phyloP scores from a whole-genome alignment of 2,888 invertebrate genomes.

The Thera obeliscata region DNA sequence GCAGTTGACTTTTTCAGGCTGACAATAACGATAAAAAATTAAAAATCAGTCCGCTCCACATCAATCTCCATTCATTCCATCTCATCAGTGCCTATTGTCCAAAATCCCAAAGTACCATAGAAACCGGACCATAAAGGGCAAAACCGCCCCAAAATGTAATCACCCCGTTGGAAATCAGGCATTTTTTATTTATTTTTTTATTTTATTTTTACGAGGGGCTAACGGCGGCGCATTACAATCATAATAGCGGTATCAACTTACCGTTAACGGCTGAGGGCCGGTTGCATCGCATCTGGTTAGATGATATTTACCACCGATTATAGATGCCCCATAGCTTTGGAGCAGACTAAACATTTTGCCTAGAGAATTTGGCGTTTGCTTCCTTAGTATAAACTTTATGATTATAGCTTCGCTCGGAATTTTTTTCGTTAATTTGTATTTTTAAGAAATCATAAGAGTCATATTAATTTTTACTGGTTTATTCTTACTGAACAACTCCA shows the following conservation, averaged over 20 bases:
- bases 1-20: neutral
- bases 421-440: too few species aligned
- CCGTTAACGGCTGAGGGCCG: slow-evolving; percentile 75
- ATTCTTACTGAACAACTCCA: too few species aligned
- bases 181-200: slow-evolving; percentile 52
- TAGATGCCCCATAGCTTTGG: too few species aligned
- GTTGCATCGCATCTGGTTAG: slow-evolving; percentile 36
- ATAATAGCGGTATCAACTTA: slow-evolving; percentile 79
- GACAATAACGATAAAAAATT: slow-evolving; percentile 3
- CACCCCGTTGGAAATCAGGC: slow-evolving; percentile 60
- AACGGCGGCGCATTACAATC: slow-evolving; percentile 80
- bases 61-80: slow-evolving; percentile 26
- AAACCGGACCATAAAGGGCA: slow-evolving; percentile 47
- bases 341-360: too few species aligned
- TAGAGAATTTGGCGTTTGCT: too few species aligned
- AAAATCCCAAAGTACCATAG: slow-evolving; percentile 32
- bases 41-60: neutral
- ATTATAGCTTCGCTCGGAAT: too few species aligned
- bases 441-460: too few species aligned
- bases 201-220: slow-evolving; percentile 46
- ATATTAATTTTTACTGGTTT: too few species aligned
- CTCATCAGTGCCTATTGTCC: slow-evolving; percentile 40
- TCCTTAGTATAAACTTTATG: too few species aligned
- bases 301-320: neutral
- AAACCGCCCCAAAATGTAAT: slow-evolving; percentile 60